Conservation (phyloP, 2,797 vertebrate genomes). For the Psittacula derbiana region DNA sequence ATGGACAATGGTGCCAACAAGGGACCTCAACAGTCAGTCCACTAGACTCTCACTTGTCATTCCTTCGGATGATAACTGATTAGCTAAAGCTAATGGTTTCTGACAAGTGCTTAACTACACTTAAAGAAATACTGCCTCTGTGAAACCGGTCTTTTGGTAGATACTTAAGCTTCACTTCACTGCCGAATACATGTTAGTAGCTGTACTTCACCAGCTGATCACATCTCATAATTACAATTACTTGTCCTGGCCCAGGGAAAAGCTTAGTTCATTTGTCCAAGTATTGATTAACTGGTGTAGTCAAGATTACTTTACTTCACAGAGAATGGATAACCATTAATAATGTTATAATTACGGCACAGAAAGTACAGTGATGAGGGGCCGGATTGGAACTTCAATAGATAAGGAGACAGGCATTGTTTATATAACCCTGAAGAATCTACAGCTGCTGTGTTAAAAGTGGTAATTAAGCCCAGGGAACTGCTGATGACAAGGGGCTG, state of each 20-base stretch:
- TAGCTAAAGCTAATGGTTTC: slow-evolving; percentile 34
- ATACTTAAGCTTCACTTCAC: background rate
- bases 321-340: background rate
- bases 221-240: slow-evolving; percentile 51
- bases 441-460: background rate
- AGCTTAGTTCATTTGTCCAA: slow-evolving; percentile 29
- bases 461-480: background rate
- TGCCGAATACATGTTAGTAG: background rate
- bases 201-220: slow-evolving; percentile 26
- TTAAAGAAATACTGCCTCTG: slow-evolving; percentile 14
- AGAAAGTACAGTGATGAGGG: background rate
- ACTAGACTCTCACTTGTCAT: background rate
- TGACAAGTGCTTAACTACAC: slow-evolving; percentile 7
- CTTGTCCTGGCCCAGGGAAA: slow-evolving; percentile 25
- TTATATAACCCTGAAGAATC: background rate
- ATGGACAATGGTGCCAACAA: slow-evolving; percentile 15
- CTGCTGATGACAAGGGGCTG: background rate
- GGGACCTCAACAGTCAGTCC: background rate
- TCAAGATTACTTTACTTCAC: slow-evolving; percentile 56
- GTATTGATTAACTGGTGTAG: slow-evolving; percentile 61
- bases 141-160: slow-evolving; percentile 6
- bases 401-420: background rate
- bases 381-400: background rate
- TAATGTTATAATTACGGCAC: slow-evolving; percentile 31
- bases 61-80: slow-evolving; percentile 5